A percentile compares a stretch with the other conserved stretches of the same genome.
These are phyloP conservation scores for Lemur catta DNA, from an alignment of 2,797 vertebrate species.

Conservation along the genomic window DNA sequence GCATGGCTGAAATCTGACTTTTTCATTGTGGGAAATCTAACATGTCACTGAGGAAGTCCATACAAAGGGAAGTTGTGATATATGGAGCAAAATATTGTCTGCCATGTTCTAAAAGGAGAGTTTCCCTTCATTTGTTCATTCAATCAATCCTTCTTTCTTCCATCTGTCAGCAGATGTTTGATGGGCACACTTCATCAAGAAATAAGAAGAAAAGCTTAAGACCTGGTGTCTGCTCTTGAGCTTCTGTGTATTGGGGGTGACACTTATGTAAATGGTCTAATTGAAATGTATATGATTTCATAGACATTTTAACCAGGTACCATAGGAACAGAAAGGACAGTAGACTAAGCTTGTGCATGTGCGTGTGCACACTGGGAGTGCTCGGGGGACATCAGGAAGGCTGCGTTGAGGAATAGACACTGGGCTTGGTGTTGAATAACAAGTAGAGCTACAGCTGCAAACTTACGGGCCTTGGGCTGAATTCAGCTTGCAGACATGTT, in stretches of 20 bases:
- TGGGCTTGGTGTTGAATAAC: not conserved
- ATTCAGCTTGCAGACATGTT: not conserved
- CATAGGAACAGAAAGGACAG: not conserved
- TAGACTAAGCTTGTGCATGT: not conserved
- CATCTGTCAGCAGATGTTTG: not conserved
- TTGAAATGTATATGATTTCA: not conserved
- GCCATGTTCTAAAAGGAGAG: not conserved
- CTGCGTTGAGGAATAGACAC: not conserved
- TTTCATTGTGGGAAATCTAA: conserved; percentile 42
- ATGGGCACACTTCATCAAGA: not conserved
- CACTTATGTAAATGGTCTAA: not conserved
- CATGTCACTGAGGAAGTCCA: not conserved
- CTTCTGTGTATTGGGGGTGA: not conserved
- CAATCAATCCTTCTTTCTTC: not conserved
- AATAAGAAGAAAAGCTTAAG: not conserved
- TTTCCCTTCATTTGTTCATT: not conserved
- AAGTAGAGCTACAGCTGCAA: not conserved
- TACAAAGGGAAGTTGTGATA: not conserved
- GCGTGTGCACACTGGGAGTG: no score
- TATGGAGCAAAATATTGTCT: not conserved
- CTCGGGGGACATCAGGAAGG: not conserved
- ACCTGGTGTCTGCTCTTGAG: not conserved
- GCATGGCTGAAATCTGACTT: conserved; percentile 34
- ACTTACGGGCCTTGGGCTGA: not conserved
- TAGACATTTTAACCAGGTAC: not conserved